Percentiles rank a stretch among this genome's conserved stretches.
Conservation (phyloP, 2,113 vertebrate genomes). For the Cathartes aura region DNA sequence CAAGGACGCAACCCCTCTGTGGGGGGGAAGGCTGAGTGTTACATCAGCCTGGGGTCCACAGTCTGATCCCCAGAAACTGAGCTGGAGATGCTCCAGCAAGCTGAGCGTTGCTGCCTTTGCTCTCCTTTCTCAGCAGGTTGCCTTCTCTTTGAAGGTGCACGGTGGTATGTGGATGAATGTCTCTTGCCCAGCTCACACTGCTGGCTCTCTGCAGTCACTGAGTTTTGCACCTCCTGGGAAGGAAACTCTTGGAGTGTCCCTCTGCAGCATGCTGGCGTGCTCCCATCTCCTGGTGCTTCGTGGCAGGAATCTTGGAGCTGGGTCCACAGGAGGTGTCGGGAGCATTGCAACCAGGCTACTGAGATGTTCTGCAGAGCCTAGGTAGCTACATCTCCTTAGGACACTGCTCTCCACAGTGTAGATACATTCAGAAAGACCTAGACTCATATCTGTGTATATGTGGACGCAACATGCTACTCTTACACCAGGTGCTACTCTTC, state of each 20-base stretch:
- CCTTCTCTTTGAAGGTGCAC: background rate
- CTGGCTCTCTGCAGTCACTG: background rate
- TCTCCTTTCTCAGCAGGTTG: background rate
- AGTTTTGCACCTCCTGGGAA: background rate
- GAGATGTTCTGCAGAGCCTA: background rate
- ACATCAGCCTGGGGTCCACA: background rate
- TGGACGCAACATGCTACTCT: background rate
- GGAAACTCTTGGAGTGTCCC: background rate
- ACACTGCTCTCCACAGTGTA: background rate
- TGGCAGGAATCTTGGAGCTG: background rate
- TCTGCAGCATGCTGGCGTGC: background rate
- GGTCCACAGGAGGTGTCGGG: background rate
- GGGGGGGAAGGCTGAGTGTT: background rate
- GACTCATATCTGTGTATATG: background rate
- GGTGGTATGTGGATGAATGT: background rate
- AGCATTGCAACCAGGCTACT: background rate
- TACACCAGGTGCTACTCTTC: background rate
- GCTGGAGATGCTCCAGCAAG: background rate
- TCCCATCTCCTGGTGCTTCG: background rate
- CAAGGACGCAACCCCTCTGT: background rate
- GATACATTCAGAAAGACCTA: background rate
- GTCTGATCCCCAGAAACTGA: background rate
- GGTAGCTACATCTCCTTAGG: background rate
- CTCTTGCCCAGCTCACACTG: background rate
- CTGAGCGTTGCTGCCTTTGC: background rate